Conservation (phyloP, 2,113 vertebrate species). For the Otis tarda region DNA sequence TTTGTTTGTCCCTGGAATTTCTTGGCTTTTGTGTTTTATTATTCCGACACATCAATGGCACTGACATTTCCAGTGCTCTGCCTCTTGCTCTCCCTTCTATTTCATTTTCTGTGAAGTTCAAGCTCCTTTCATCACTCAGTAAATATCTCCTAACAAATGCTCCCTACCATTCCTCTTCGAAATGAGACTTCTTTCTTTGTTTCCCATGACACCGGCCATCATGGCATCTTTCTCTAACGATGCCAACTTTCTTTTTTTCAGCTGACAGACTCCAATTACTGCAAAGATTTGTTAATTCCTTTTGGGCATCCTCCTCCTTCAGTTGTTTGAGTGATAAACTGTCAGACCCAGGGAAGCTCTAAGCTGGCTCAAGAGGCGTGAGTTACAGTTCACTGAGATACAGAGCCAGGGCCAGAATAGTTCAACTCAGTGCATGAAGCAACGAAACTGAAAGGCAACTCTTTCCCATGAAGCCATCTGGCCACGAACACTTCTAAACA, state of each 20-base stretch:
- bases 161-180: neutral
- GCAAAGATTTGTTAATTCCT: neutral
- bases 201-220: neutral
- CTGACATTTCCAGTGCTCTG: neutral
- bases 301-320: neutral
- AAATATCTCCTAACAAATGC: neutral
- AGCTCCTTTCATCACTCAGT: neutral
- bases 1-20: neutral
- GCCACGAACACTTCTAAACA: neutral
- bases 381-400: neutral
- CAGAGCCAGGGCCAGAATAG: neutral
- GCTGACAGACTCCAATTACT: conserved; percentile 4
- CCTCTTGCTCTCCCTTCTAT: neutral
- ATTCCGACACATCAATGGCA: neutral
- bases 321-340: neutral
- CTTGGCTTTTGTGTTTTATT: neutral
- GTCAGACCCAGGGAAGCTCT: neutral
- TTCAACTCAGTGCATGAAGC: neutral
- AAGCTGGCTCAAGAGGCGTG: neutral
- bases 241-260: neutral
- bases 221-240: neutral
- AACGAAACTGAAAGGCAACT: neutral
- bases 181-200: neutral
- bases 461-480: neutral
- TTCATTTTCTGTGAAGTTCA: neutral